Base-by-base conservation (phyloP, 1,140 invertebrate genomes). In the Calosoma granatense region DNA sequence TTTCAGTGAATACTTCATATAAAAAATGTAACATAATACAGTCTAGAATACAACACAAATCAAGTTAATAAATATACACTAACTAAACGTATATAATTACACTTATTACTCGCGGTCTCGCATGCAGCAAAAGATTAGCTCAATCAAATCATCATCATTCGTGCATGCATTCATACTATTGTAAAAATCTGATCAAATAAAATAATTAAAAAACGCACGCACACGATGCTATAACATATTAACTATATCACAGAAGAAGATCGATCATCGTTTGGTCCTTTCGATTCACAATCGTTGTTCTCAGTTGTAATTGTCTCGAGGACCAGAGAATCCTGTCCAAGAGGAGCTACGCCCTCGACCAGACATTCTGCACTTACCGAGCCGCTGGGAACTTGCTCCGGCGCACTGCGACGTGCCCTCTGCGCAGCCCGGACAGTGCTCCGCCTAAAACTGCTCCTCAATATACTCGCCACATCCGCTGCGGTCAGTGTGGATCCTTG, bases 311-410 rank as follows among this genome's bases (percentile, higher is more conserved):
- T 47, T 17, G 41, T 47, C n/a, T 65, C 60, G 22, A 76, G 60
- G 52, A 74, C 70, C 53, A 76, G 61, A 2, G 75, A 77, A 56
- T 80, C 78, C 60, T 77, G 72, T 53, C 76, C 76, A 39, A 81
- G 81, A 0, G 80, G 80, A 15, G 75, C 77, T 2, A 76, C 79
- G 11, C 76, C 75, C 59, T 79, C 77, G n/a, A 81, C 77, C 36
- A 81, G 69, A 65, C 78, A 76, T 57, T 81, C 78, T 2, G 76
- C 71, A 56, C 76, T 79, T 11, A 73, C 67, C 6, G 74, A 74
- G 9, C 59, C 65, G 2, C 67, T 67, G 17, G 70, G 64, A 22
- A 68, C 68, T 6, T 72, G 68, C 51, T 66, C 53, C 20, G 60
- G 62, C 20, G 67, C 64, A 53, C 63, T 59, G 19, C 59, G 55